phyloP scores from a whole-genome alignment of 2,888 invertebrate genomes.

The Willowsia nigromaculata region DNA sequence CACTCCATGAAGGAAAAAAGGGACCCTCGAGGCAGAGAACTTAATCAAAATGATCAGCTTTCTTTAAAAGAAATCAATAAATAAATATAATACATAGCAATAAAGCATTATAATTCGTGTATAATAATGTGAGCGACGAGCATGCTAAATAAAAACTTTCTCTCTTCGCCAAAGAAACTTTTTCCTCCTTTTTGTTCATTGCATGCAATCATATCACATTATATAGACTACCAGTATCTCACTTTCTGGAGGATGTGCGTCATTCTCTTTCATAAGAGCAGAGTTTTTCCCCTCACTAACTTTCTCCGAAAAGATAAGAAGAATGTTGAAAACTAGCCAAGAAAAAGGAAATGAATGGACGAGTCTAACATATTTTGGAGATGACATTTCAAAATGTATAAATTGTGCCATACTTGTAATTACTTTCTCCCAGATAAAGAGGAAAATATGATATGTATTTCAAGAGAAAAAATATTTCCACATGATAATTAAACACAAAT shows the following conservation, averaged over 20 bases:
- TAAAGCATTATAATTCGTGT: no score
- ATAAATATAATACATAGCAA: no score
- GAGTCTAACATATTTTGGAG: not conserved
- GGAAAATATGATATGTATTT: not conserved
- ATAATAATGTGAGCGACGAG: no score
- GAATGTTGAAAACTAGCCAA: slow-evolving; percentile 30
- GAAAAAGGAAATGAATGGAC: slow-evolving; percentile 35
- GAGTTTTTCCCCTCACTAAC: not conserved
- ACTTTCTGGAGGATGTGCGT: slow-evolving; percentile 11
- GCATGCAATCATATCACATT: not conserved
- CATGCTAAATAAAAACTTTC: no score
- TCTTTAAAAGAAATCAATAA: no score
- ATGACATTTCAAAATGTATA: not conserved
- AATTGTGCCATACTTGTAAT: not conserved
- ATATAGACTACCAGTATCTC: not conserved
- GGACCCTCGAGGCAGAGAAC: not conserved
- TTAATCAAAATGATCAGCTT: not conserved
- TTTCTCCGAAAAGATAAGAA: slow-evolving; percentile 13
- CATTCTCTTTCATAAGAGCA: not conserved
- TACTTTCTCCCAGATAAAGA: not conserved
- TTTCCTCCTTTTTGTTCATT: not conserved
- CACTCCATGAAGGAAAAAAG: not conserved
- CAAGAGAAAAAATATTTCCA: not conserved
- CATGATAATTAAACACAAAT: not conserved
- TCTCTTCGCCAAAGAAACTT: not conserved